Conservation (phyloP, 2,888 invertebrate species). For the Pyralis farinalis region DNA sequence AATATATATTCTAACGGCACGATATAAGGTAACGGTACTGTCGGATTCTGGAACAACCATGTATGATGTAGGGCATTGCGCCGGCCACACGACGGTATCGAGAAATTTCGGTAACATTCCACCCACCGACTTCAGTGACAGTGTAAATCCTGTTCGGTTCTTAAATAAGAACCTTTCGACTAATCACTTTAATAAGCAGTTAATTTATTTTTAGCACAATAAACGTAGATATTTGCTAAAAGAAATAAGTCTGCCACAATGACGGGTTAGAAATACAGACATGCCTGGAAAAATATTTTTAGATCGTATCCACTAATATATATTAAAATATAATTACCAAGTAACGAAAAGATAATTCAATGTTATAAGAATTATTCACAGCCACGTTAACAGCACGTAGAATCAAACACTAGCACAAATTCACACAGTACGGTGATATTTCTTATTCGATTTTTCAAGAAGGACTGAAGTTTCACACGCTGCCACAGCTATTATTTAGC, state of each 20-base stretch:
- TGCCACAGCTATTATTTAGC: constrained; percentile 75
- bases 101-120: constrained; percentile 55
- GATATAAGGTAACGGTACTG: constrained; percentile 41
- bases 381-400: constrained; percentile 57
- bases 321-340: constrained; percentile 39
- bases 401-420: constrained; percentile 44
- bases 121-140: too few relatives aligned
- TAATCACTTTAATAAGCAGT: too few relatives aligned
- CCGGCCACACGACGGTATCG: constrained; percentile 46
- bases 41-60: constrained; percentile 14
- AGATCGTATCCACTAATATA: constrained; percentile 11
- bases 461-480: constrained; percentile 71
- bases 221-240: too few relatives aligned
- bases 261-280: constrained; percentile 1
- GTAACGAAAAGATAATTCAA: constrained; percentile 25
- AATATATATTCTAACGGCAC: constrained; percentile 34
- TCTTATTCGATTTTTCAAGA: constrained; percentile 60
- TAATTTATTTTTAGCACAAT: too few relatives aligned
- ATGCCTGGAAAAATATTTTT: constrained; percentile 13
- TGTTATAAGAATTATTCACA: constrained; percentile 40
- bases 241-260: constrained; percentile 1
- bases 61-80: constrained; percentile 46
- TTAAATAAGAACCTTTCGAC: background rate
- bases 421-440: constrained; percentile 40
- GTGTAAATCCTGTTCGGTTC: constrained; percentile 1